A percentile compares a stretch with the other conserved stretches of the same genome.
These are phyloP conservation scores for Antidorcas marsupialis DNA, from an alignment of 2,113 vertebrate genomes.

Conservation along the genomic window DNA sequence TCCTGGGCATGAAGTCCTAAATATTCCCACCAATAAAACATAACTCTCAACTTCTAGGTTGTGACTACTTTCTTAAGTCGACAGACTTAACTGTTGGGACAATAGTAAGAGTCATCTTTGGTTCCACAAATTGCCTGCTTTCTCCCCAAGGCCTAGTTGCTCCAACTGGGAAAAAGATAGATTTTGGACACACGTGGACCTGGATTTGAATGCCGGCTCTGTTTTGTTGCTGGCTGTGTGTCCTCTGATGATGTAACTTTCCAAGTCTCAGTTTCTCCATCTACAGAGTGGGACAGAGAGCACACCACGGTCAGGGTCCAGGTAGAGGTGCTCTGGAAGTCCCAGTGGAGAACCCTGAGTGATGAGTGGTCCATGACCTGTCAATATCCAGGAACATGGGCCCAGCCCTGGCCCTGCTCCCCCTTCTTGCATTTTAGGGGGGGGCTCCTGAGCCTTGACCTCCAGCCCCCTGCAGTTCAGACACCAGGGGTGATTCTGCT, in stretches of 20 bases:
- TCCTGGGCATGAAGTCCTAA: neutral
- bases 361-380: fast-evolving
- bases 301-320: neutral
- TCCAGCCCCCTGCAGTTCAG: neutral
- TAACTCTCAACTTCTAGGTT: neutral
- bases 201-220: neutral
- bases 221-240: neutral
- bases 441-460: neutral
- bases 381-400: neutral
- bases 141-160: neutral
- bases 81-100: neutral
- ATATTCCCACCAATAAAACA: neutral
- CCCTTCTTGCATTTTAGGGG: fast-evolving
- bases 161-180: neutral
- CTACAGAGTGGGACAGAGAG: too few species aligned
- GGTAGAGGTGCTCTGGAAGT: fast-evolving
- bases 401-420: neutral
- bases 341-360: fast-evolving
- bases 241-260: neutral
- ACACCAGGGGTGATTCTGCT: fast-evolving
- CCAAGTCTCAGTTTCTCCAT: neutral
- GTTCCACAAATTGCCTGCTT: neutral
- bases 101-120: neutral
- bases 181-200: neutral
- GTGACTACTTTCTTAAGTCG: neutral